Conservation (phyloP, 2,797 vertebrate species). For the Melanotaenia maccullochi region DNA sequence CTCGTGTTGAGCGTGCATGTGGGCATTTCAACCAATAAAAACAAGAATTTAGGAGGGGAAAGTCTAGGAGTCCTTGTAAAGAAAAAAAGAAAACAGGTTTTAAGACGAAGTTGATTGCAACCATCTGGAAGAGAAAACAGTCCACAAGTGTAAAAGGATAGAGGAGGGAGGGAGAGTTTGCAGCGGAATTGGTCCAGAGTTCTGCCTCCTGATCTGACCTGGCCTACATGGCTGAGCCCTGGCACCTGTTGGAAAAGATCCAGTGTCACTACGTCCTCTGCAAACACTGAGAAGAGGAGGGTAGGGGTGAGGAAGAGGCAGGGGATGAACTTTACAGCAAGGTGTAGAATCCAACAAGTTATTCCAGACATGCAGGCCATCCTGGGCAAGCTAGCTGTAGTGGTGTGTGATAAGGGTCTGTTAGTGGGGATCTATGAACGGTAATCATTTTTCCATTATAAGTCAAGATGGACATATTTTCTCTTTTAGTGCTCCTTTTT, state of each 20-base stretch:
- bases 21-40: constrained; percentile 58
- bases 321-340: constrained; percentile 33
- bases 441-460: too few relatives aligned
- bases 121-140: constrained; percentile 58
- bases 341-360: constrained; percentile 31
- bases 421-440: too few relatives aligned
- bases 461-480: too few relatives aligned
- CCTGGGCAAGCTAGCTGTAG: constrained; percentile 10
- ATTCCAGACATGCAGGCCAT: constrained; percentile 34
- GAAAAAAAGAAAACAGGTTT: constrained; percentile 1
- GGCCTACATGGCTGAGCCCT: constrained; percentile 31
- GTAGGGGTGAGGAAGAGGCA: constrained; percentile 1
- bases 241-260: constrained; percentile 66
- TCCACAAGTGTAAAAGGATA: not conserved
- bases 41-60: constrained; percentile 60
- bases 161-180: not conserved
- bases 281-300: constrained; percentile 39
- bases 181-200: constrained; percentile 13
- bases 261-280: constrained; percentile 55
- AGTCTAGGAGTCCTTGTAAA: constrained; percentile 52
- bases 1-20: constrained; percentile 19
- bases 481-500: too few relatives aligned
- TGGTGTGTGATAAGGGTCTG: constrained; percentile 4
- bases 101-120: constrained; percentile 47
- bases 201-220: constrained; percentile 35